Evolutionary conservation across 1,140 invertebrate species (phyloP).

Genomic region (Trachelipus rathkii): DNA sequence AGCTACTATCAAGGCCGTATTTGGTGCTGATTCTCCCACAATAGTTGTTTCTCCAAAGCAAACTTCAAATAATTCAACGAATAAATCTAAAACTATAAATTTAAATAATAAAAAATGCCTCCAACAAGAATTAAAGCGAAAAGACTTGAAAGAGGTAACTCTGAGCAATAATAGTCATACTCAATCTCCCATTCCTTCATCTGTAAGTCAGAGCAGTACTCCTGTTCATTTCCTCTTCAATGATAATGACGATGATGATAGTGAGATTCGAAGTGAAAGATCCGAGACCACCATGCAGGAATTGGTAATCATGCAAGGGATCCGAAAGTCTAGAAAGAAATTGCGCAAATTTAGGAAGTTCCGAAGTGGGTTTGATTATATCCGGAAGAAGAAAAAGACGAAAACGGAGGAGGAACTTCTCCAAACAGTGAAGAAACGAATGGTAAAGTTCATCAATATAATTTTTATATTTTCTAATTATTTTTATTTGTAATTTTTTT

Average conservation of each 20-base stretch:
- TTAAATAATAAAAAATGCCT: background rate
- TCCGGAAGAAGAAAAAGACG: slow-evolving; percentile 74
- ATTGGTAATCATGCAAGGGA: slow-evolving; percentile 21
- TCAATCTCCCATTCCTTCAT: background rate
- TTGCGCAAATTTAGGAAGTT: slow-evolving; percentile 56
- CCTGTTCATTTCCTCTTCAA: slow-evolving; percentile 42
- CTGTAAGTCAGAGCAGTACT: slow-evolving; percentile 30
- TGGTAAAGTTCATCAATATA: slow-evolving; percentile 26
- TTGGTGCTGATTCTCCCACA: slow-evolving; percentile 42
- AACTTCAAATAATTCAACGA: background rate
- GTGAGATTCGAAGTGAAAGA: slow-evolving; percentile 36
- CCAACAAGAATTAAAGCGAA: slow-evolving; percentile 44
- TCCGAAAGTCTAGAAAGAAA: slow-evolving; percentile 30
- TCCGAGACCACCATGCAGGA: slow-evolving; percentile 34
- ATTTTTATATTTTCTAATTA: no score
- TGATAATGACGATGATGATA: slow-evolving; percentile 55
- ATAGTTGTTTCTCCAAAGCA: slow-evolving; percentile 23
- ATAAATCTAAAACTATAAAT: background rate
- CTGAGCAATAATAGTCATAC: slow-evolving; percentile 22
- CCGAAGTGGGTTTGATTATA: slow-evolving; percentile 77
- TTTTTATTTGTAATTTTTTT: background rate
- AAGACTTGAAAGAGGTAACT: slow-evolving; percentile 43
- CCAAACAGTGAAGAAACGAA: slow-evolving; percentile 29
- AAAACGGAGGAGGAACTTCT: background rate
- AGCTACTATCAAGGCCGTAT: slow-evolving; percentile 60